Base-by-base conservation (phyloP, 2,113 vertebrate species). In the Gila orcuttii region DNA sequence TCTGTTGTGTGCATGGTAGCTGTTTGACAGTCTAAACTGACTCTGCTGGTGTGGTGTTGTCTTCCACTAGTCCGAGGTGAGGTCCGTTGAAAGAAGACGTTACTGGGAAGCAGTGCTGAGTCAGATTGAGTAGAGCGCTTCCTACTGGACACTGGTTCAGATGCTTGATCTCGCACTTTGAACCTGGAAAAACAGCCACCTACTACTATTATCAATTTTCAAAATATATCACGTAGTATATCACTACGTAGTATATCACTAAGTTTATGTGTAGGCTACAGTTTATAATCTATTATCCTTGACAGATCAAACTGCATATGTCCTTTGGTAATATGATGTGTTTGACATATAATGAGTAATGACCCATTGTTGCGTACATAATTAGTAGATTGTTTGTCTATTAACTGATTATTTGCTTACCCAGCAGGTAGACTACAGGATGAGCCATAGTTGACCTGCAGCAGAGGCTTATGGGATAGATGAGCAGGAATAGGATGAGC, bases 361-460 rank as follows among this genome's bases (percentile, higher is more conserved):
- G 15, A 69, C 45, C 4, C 0, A 39, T 8, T n/a, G 23, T 15
- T 78, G 11, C 5, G 21, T 45, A 2, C 47, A 45, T 76, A 31
- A 64, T 75, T 59, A n/a, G 6, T 21, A 33, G 60, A 36, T 28
- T 39, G 77, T 50, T 21, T 39, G 82, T 21, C 11, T 3, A 73
- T 62, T n/a, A 57, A 45, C 42, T 59, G 25, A 50, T 77, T 68
- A 21, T 59, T 42, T 66, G 42, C 28, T 84, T 86, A 94, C 95
- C 94, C 91, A 76, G 93, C 93, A 33, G 94, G 94, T 12, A 95
- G 90, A 86, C 94, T 95, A 88, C 89, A 90, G 90, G 91, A 93
- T 59, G 94, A 93, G 47, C 88, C 77, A 2, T 92, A 93, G 90
- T 81, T 89, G 85, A 93, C 91, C 87, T 94, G 93, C 12, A 93